Evolutionary conservation across 2,888 invertebrate species (phyloP).

Genomic region (Epinotia brunnichana): DNA sequence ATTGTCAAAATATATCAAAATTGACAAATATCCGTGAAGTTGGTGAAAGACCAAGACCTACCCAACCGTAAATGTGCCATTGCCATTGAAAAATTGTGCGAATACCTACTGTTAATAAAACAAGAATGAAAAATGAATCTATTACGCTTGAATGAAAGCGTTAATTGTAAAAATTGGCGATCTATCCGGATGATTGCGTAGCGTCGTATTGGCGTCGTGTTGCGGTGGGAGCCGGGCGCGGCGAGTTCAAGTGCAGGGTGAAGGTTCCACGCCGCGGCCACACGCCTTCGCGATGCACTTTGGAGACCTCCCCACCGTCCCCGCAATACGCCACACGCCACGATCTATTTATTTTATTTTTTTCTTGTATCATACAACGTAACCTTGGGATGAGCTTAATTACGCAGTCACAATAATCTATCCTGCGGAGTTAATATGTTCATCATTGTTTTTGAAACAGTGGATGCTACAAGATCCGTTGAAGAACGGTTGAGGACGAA

Average conservation of each 20-base stretch:
- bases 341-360: not conserved
- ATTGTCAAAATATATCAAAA: too few relatives aligned
- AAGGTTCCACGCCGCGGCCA: conserved; percentile 66
- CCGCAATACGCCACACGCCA: not conserved
- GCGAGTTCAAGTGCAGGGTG: conserved; percentile 82
- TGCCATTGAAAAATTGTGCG: not conserved
- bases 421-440: not conserved
- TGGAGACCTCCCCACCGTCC: conserved; percentile 11
- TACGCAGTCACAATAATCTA: not conserved
- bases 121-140: conserved; percentile 5
- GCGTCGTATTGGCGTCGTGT: conserved; percentile 51
- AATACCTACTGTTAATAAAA: not conserved
- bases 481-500: not conserved
- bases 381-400: not conserved
- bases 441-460: not conserved
- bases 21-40: too few relatives aligned
- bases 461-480: not conserved
- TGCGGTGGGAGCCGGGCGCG: conserved; percentile 49
- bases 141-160: conserved; percentile 37
- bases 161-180: conserved; percentile 62
- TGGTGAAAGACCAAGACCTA: too few relatives aligned
- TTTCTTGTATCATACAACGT: not conserved
- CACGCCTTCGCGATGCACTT: conserved; percentile 35
- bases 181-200: conserved; percentile 71
- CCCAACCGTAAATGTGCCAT: not conserved